phyloP scores from a whole-genome alignment of 2,888 invertebrate genomes.

The Seladonia tumulorum region DNA sequence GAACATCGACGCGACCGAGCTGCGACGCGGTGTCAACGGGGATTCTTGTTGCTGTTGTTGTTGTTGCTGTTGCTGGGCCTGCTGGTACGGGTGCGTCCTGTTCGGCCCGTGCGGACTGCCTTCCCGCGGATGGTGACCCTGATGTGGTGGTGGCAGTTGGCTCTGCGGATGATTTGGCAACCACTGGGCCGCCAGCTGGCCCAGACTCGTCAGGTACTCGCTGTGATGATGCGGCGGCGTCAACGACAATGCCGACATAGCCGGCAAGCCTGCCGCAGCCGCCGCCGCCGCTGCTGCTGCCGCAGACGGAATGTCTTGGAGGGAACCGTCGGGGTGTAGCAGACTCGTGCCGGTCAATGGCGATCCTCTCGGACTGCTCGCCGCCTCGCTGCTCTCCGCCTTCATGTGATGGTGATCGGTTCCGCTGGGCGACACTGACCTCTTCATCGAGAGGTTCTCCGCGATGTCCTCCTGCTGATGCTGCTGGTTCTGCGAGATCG shows the following conservation, averaged over 20 bases:
- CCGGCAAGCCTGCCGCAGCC: constrained; percentile 84
- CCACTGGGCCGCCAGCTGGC: constrained; percentile 82
- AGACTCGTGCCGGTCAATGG: constrained; percentile 77
- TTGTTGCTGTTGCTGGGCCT: constrained; percentile 72
- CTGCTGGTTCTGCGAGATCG: constrained; percentile 63
- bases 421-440: constrained; percentile 73
- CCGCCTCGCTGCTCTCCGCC: constrained; percentile 80
- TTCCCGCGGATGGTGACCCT: constrained; percentile 77
- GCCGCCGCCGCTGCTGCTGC: constrained; percentile 86
- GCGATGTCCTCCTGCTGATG: constrained; percentile 78
- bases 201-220: constrained; percentile 82
- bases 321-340: constrained; percentile 77
- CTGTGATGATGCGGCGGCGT: constrained; percentile 90
- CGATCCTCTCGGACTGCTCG: constrained; percentile 81
- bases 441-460: constrained; percentile 82
- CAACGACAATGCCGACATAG: constrained; percentile 89
- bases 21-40: constrained; percentile 67
- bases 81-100: constrained; percentile 71
- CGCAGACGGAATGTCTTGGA: constrained; percentile 81
- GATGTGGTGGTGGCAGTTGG: constrained; percentile 71
- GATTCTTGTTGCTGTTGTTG: constrained; percentile 74
- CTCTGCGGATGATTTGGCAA: constrained; percentile 77
- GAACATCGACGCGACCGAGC: constrained; percentile 75
- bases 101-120: constrained; percentile 77
- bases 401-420: constrained; percentile 69